Evolutionary conservation across 2,888 invertebrate genomes (phyloP), one percentile per base, ranked within the genome.

Genomic region (Clivina fossor): DNA sequence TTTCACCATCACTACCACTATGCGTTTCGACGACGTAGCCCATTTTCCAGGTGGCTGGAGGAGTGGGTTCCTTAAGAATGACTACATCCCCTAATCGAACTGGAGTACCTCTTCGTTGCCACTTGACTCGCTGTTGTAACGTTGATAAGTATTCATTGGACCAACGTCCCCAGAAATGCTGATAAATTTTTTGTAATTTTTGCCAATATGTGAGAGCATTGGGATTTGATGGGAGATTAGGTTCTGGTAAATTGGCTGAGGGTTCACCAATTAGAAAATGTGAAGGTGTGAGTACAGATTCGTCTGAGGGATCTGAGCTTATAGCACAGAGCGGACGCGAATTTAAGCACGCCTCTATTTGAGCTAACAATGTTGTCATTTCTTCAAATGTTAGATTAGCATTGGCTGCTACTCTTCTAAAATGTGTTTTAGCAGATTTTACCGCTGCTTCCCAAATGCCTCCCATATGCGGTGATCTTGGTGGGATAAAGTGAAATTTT

Each of bases 401-500:
- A 22, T 40, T 40, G 24, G 4, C 22, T 8, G 40, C 40, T 40
- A 40, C 24, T 24, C 15, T 40, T 40, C 15, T 40, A 63, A 22
- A 47, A 63, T 64, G 32, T 58, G 61, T 47, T 67, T 68, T 4
- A 3, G 61, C 59, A 1, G 59, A 60, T 35, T 65, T 63, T 2
- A 66, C 62, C 3, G 60, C 62, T 1, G 64, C 60, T 43, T 66
- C 64, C 65, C 63, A 64, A 8, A 65, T 40, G 3, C 65, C 65
- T 8, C 65, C 65, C 33, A 63, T 63, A 47, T 66, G 61, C 1
- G 63, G 64, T 9, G 61, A 55, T 15, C 40, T 43, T 2, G 64
- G 60, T 4, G 64, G 62, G 24, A 60, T 64, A 43, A 65, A 68
- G 16, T 63, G 50, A 62, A 63, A 67, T 9, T 55, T 20, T 4